Base-by-base conservation (phyloP, 1,140 invertebrate species). In the Latrodectus geometricus region DNA sequence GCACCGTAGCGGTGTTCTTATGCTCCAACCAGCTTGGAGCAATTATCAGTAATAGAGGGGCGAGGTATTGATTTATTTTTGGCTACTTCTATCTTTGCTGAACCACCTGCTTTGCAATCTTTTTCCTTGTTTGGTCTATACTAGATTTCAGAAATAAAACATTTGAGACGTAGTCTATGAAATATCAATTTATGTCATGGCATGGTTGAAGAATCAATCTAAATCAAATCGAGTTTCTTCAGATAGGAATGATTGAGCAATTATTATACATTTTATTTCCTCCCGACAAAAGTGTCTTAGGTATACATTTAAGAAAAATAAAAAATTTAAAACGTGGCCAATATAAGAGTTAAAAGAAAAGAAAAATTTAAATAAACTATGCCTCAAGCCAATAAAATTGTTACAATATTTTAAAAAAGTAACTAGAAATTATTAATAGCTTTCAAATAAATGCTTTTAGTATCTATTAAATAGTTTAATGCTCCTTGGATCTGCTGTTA, bases 11-110 rank as follows among this genome's bases (percentile, higher is more conserved):
- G 61, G 15, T 17, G 20, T 35, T 20, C 66, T 54, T 49, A 76
- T 84, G 72, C 80, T 65, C 54, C 54, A 76, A 17, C 61, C 73
- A 8, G 23, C 82, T 69, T 70, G 52, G 50, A 76, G 73, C 82
- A 84, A 84, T 84, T 84, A 84, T 84, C 82, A 84, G 82, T 84
- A 76, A 84, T 84, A 76, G 72, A 76, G 50, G 73, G 73, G 65
- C 52, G 61, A 76, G 56, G 56, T 75, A 76, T 76, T 75, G 73
- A 76, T 84, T 84, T 68, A 76, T 84, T 76, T 84, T 84, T 69
- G 82, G 72, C 61, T 84, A 84, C 82, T 84, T 84, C 82, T 84
- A 75, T 69, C 82, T 84, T 54, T 73, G 80, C 70, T 70, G 69
- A 83, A 83, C 82, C 82, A 84, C 82, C 82, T 84, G 73, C 82